Percentiles rank a stretch among this genome's conserved stretches.
phyloP scores from a whole-genome alignment of 2,888 invertebrate genomes.

The Formica aserva region DNA sequence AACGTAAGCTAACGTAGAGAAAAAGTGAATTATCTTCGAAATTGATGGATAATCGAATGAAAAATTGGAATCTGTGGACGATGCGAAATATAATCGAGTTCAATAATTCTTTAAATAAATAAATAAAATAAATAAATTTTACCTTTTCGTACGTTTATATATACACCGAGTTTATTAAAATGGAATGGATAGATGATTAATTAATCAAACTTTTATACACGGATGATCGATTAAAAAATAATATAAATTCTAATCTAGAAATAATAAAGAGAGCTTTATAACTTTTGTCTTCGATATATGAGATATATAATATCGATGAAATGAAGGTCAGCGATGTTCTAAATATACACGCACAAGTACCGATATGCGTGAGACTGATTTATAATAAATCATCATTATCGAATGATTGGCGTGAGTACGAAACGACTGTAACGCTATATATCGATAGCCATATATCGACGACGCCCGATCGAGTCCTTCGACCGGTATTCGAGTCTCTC shows the following conservation, averaged over 20 bases:
- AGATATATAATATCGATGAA: neutral
- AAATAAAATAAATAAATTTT: too few relatives aligned
- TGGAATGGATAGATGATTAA: neutral
- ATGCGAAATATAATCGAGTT: neutral
- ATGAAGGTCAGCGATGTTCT: neutral
- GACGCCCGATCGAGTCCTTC: neutral
- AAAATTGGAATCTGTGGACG: neutral
- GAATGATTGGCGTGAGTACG: slow-evolving; percentile 10
- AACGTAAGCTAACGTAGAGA: neutral
- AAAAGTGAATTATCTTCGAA: slow-evolving; percentile 8
- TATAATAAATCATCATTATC: slow-evolving; percentile 11
- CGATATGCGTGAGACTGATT: neutral
- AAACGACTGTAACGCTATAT: neutral
- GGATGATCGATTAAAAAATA: neutral
- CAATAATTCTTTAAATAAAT: neutral
- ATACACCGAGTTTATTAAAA: neutral
- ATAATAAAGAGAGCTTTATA: neutral
- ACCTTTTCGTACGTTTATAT: neutral
- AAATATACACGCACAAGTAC: neutral
- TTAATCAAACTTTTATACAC: neutral
- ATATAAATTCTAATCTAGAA: neutral
- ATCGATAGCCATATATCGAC: slow-evolving; percentile 13
- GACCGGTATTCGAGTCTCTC: neutral
- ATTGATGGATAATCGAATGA: neutral
- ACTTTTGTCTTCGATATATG: neutral